Evolutionary conservation across 2,797 vertebrate genomes (phyloP).

Genomic region (Sarcophilus harrisii): DNA sequence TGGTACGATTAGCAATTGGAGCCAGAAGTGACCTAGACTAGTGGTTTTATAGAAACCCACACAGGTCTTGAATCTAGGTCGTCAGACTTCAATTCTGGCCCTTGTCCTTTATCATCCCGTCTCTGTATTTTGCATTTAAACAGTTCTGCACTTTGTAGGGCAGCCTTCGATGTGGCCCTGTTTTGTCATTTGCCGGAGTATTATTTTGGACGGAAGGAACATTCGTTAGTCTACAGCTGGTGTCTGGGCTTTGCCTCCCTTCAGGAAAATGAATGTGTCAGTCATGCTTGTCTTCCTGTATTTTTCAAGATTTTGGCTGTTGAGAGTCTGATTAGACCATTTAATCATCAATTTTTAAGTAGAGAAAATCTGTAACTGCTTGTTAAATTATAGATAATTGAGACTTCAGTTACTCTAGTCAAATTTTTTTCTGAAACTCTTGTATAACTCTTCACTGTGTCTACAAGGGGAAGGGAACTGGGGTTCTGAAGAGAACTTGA

Average conservation of each 20-base stretch:
- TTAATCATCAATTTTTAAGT: slow-evolving; percentile 69
- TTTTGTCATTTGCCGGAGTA: slow-evolving; percentile 3
- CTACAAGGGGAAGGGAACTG: neutral
- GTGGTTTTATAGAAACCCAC: neutral
- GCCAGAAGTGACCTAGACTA: neutral
- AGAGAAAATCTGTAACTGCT: slow-evolving; percentile 53
- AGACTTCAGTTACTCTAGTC: slow-evolving; percentile 67
- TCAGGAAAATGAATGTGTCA: slow-evolving; percentile 58
- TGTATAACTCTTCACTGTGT: slow-evolving; percentile 31
- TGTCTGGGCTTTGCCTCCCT: slow-evolving; percentile 13
- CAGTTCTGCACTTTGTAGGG: no score
- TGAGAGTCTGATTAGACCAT: slow-evolving; percentile 64
- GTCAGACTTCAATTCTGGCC: no score
- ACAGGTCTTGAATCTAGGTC: no score
- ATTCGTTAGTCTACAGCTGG: slow-evolving; percentile 41
- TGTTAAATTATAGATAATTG: slow-evolving; percentile 62
- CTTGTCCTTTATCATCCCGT: no score
- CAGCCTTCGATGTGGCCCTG: neutral
- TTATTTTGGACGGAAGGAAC: neutral
- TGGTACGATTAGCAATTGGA: neutral
- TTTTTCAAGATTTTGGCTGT: slow-evolving; percentile 68
- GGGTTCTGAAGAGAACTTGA: neutral
- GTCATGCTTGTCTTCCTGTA: slow-evolving; percentile 62
- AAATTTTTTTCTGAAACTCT: slow-evolving; percentile 61
- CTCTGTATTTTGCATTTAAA: no score